These are phyloP conservation scores for Cheilosia vernalis DNA, from an alignment of 2,888 invertebrate genomes.

Conservation along the genomic window DNA sequence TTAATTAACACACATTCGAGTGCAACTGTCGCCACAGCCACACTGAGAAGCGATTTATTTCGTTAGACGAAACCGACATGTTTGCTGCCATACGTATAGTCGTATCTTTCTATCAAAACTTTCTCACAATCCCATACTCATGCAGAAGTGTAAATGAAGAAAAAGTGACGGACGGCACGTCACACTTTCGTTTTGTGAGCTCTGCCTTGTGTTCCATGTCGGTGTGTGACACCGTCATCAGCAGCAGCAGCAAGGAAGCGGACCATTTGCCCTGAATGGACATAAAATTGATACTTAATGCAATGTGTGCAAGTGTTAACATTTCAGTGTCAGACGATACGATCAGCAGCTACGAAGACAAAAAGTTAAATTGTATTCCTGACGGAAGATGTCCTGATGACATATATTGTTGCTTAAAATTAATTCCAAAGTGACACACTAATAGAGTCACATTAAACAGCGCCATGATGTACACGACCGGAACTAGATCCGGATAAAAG, in stretches of 20 bases:
- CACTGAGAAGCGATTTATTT: slow-evolving; percentile 24
- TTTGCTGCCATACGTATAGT: slow-evolving; percentile 3
- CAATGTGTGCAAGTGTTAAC: slow-evolving; percentile 14
- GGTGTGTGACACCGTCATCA: slow-evolving; percentile 4
- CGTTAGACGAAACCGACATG: background rate
- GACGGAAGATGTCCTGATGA: background rate
- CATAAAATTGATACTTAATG: slow-evolving; percentile 36
- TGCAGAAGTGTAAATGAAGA: background rate
- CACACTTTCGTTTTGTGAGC: slow-evolving; percentile 21
- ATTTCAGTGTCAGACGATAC: slow-evolving; percentile 16
- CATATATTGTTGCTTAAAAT: background rate
- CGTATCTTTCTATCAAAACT: slow-evolving; percentile 16
- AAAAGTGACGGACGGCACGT: slow-evolving; percentile 31
- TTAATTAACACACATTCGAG: slow-evolving; percentile 58
- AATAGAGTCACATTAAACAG: slow-evolving; percentile 6
- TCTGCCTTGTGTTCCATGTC: background rate
- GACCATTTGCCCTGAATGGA: slow-evolving; percentile 33
- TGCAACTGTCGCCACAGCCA: slow-evolving; percentile 1
- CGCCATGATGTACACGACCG: background rate
- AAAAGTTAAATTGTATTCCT: background rate
- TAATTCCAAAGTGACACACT: background rate
- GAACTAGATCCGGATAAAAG: slow-evolving; percentile 20
- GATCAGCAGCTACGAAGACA: slow-evolving; percentile 1
- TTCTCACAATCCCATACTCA: background rate
- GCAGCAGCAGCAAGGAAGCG: background rate